Conservation (phyloP, 2,888 invertebrate species). For the Heterodera filipjevi region DNA sequence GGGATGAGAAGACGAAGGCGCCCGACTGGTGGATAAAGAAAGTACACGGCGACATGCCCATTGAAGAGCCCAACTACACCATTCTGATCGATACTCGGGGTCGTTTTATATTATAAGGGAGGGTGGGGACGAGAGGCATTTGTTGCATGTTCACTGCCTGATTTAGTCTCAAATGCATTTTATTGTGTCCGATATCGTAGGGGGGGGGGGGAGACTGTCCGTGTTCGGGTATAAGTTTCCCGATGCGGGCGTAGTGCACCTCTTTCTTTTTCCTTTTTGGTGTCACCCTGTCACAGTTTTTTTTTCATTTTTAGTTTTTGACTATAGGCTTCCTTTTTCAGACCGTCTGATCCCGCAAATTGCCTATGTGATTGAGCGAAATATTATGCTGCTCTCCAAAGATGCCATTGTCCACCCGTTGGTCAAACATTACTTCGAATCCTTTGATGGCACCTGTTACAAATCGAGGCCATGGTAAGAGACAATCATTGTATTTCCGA, state of each 20-base stretch:
- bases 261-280: no score
- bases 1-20: conserved; percentile 70
- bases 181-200: no score
- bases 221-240: no score
- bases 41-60: conserved; percentile 57
- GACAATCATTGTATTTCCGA: no score
- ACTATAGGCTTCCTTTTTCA: neutral
- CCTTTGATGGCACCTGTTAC: conserved; percentile 46
- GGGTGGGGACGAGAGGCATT: no score
- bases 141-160: no score
- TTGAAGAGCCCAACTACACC: conserved; percentile 68
- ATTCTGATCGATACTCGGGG: conserved; percentile 69
- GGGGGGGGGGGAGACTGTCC: no score
- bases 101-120: neutral
- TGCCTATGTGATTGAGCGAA: conserved; percentile 67
- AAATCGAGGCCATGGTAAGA: conserved; percentile 37
- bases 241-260: no score
- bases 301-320: no score
- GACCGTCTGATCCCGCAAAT: conserved; percentile 66
- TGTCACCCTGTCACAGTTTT: no score
- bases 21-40: conserved; percentile 68
- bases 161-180: neutral
- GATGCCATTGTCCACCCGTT: conserved; percentile 66
- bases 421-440: conserved; percentile 67
- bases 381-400: conserved; percentile 63